A percentile compares a stretch with the other conserved stretches of the same genome.
phyloP scores from a whole-genome alignment of 2,113 vertebrate genomes.

The Stegastes partitus region DNA sequence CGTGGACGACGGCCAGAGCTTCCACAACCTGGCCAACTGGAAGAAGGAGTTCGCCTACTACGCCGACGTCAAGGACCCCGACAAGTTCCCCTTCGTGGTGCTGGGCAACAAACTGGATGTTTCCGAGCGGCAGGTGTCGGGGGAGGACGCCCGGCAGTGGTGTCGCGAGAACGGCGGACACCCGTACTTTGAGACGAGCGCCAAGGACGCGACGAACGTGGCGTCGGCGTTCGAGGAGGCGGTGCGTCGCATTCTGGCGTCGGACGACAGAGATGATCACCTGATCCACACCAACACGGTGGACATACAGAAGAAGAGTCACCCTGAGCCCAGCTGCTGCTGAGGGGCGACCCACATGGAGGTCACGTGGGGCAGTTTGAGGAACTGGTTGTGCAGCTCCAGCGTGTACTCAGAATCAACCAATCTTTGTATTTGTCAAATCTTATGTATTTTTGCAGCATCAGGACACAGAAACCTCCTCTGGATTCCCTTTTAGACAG shows the following conservation, averaged over 20 bases:
- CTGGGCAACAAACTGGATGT: slow-evolving; percentile 97
- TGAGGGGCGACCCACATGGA: slow-evolving; percentile 70
- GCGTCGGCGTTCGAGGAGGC: slow-evolving; percentile 95
- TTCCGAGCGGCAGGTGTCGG: slow-evolving; percentile 90
- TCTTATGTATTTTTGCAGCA: background rate
- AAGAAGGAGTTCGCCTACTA: slow-evolving; percentile 98
- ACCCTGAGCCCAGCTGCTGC: slow-evolving; percentile 88
- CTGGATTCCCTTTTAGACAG: background rate
- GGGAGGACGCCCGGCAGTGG: slow-evolving; percentile 92
- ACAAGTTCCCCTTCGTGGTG: slow-evolving; percentile 94
- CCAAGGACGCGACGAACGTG: slow-evolving; percentile 95
- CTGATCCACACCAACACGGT: slow-evolving; percentile 92
- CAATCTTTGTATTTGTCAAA: background rate
- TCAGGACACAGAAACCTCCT: background rate
- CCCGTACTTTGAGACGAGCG: slow-evolving; percentile 97
- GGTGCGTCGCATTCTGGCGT: slow-evolving; percentile 89
- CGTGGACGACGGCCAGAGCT: slow-evolving; percentile 95
- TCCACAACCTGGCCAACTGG: slow-evolving; percentile 95
- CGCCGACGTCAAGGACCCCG: slow-evolving; percentile 94
- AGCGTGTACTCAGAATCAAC: background rate
- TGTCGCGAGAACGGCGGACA: slow-evolving; percentile 93
- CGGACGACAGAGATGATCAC: slow-evolving; percentile 90
- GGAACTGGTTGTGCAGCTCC: background rate
- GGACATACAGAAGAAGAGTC: slow-evolving; percentile 89
- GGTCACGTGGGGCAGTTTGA: background rate